Evolutionary conservation across 2,888 invertebrate species (phyloP), one percentile per base, ranked within the genome.

Genomic region (Phaedon cochleariae): DNA sequence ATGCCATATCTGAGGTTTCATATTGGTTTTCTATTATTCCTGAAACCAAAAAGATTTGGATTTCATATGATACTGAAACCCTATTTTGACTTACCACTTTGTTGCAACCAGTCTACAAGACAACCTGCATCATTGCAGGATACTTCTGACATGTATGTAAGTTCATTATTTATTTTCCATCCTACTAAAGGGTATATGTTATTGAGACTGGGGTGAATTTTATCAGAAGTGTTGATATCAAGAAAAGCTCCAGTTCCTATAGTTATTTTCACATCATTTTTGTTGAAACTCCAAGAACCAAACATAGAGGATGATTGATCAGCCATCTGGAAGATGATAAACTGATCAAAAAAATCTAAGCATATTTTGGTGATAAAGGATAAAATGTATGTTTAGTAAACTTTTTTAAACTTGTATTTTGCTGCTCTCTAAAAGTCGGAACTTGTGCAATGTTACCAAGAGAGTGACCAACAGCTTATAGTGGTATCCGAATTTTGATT

Each of bases 201-300:
- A 59, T 90, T 89, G 3, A 93, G 84, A 52, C 94, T 94, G 0
- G 95, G 92, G 78, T 94, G 93, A 0, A 96, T 92, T 67, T 85
- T 80, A 0, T 77, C 71, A 0, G 93, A 94, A 0, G 96, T 95
- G 79, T 95, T 92, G 34, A 96, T 88, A 80, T 96, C 90, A 48
- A 97, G 84, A 83, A 97, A 97, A 0, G 93, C 92, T 0, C 97
- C 97, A 0, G 97, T 97, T 0, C 97, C 97, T 85, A 97, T 87
- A 0, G 96, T 96, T 1, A 96, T 85, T 80, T 96, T 97, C 1
- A 95, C 87, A 79, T 94, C 92, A 22, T 94, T 93, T 0, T 87
- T 84, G 2, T 88, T 83, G 78, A 93, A 93, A 77, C 94, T 94
- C 68, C 93, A 92, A 0, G 93, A 92, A 4, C 96, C 97, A 87